Base-by-base conservation (phyloP, 2,797 vertebrate species). In the Hippopotamyrus pictus region DNA sequence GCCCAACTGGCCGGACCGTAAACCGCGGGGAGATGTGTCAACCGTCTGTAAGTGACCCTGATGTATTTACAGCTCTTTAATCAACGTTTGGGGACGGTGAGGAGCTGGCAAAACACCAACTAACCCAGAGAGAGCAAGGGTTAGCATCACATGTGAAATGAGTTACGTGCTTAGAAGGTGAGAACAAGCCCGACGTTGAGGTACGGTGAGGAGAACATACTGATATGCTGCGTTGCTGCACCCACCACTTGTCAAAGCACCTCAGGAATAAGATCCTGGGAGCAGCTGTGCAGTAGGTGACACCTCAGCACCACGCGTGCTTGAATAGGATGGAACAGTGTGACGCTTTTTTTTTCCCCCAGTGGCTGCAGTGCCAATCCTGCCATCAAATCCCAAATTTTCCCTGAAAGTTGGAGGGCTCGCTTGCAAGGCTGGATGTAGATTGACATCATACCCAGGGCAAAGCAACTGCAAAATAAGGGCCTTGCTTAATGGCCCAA, bases 1-100 rank as follows among this genome's bases (percentile, higher is more conserved):
- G 89, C 54, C 19, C 84, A 65, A 57, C 84, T 69, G 62, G 48
- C 73, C 76, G n/a, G 69, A 76, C 89, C 88, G 88, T 37, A 48
- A 69, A 86, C n/a, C 50, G 19, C 0, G 86, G 85, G 87, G 89
- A 89, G 69, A 88, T 25, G 87, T 54, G 65, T 14, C 84, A 79
- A 89, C 90, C 87, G 85, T 90, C 91, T 92, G 89, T 88, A 88
- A 57, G 88, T 91, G 44, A 11, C 73, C 65, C 90, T 89, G 7
- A 22, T 3, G 22, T 46, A 87, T 84, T 62, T 57, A 69, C 14
- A 41, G 41, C 51, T 83, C n/a, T 22, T 79, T 88, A 48, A 62
- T 54, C 65, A 33, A 46, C 14, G n/a, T 19, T 37, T 6, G 22
- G 65, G 44, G 73, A 22, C 5, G 54, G 5, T 25, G 29, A 33